Base-by-base conservation (phyloP, 2,113 vertebrate genomes). In the Cariama cristata region DNA sequence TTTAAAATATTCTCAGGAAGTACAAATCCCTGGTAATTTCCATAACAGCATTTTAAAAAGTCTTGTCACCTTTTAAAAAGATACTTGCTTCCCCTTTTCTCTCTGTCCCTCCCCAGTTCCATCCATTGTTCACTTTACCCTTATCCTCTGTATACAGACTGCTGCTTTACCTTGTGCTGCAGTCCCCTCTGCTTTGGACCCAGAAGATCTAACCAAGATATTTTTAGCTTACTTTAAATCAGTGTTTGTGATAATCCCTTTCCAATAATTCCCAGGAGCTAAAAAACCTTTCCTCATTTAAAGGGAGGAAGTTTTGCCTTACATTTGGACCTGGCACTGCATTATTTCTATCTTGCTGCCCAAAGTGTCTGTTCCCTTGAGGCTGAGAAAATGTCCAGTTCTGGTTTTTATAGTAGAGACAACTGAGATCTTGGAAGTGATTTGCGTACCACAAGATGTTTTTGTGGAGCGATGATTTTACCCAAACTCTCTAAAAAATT, bases 1-100 rank as follows among this genome's bases (percentile, higher is more conserved):
- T 58, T 93, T 93, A 89, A 91, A 94, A 92, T 89, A 93, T 88
- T 96, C 69, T 15, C 2, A 2, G 73, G 69, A 93, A 94, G 77
- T 21, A 55, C 66, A 92, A 96, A 79, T 79, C 50, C 62, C 50
- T 38, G 38, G 9, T 67, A 95, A 88, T 95, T 94, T 96, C 88
- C 6, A 8, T 79, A 85, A 58, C 4, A 8, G 50, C 58, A 62
- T 89, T 92, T 87, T 85, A 93, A 94, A 66, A 75, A 87, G 14
- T 60, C 69, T 55, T 69, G 62, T 69, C 73, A 58, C 66, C 52
- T 89, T 63, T 83, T 42, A 44, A 83, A 91, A 91, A 85, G 23
- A 18, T n/a, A 32, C 30, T 88, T 81, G 4, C 45, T 79, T 50
- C 87, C 16, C 10, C 12, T 28, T 62, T 73, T 49, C 35, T 45